Conservation (phyloP, 2,888 invertebrate species). For the Holacanthella duospinosa region DNA sequence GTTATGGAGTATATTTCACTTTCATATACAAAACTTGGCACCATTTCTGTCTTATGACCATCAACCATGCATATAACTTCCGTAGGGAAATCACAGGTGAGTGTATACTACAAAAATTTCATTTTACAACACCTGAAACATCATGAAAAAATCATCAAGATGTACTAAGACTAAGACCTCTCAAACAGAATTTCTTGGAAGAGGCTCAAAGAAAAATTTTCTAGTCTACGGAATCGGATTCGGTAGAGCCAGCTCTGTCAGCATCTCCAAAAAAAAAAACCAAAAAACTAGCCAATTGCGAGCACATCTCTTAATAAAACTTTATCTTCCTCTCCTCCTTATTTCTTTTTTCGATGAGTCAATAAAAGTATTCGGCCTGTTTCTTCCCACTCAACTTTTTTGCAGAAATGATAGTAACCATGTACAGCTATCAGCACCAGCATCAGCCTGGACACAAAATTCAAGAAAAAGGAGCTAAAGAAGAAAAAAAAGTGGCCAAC, state of each 20-base stretch:
- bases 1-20: too few relatives aligned
- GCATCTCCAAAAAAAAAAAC: not conserved
- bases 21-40: too few relatives aligned
- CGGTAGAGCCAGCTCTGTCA: not conserved
- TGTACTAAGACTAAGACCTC: not conserved
- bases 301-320: constrained; percentile 2
- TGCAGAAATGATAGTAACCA: not conserved
- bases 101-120: too few relatives aligned
- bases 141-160: too few relatives aligned
- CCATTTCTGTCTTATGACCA: too few relatives aligned
- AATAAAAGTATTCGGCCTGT: constrained; percentile 1
- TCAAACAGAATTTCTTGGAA: not conserved
- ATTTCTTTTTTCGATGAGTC: constrained; percentile 1
- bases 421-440: not conserved
- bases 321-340: not conserved
- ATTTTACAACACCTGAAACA: too few relatives aligned
- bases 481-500: not conserved
- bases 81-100: too few relatives aligned
- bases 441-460: too few relatives aligned
- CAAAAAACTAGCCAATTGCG: not conserved
- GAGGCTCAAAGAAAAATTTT: not conserved
- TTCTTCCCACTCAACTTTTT: constrained; percentile 1
- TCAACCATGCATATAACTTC: too few relatives aligned
- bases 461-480: not conserved
- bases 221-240: too few relatives aligned